A percentile compares a stretch with the other conserved stretches of the same genome.
Evolutionary conservation across 2,888 invertebrate genomes (phyloP).

Genomic region (Orgyia antiqua): DNA sequence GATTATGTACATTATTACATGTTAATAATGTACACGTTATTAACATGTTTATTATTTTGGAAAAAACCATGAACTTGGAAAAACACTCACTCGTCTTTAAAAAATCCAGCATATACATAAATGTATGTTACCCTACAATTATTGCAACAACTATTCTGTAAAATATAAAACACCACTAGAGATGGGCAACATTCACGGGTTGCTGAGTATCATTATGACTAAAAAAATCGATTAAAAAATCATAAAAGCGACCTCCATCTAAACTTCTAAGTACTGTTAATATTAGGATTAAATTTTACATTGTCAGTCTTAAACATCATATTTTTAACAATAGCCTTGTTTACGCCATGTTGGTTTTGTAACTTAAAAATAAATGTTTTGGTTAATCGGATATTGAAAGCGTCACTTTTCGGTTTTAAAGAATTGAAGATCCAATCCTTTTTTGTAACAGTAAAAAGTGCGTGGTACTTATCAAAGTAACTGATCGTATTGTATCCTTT

Average conservation of each 20-base stretch:
- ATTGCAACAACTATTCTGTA: slow-evolving; percentile 32
- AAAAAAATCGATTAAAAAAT: slow-evolving; percentile 10
- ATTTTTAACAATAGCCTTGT: slow-evolving; percentile 12
- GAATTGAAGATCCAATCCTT: background rate
- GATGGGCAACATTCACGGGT: slow-evolving; percentile 34
- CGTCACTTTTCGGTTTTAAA: slow-evolving; percentile 14
- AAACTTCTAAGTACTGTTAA: slow-evolving; percentile 18
- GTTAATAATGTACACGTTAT: too few relatives aligned
- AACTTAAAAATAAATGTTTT: slow-evolving; percentile 45
- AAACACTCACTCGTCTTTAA: too few relatives aligned
- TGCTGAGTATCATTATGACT: slow-evolving; percentile 15
- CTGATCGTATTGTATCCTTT: too few relatives aligned
- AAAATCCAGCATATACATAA: background rate
- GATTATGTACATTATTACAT: too few relatives aligned
- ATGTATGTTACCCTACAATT: slow-evolving; percentile 20
- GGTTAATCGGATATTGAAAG: slow-evolving; percentile 50
- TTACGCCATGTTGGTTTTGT: slow-evolving; percentile 46
- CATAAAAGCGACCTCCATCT: slow-evolving; percentile 8
- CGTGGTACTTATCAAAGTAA: slow-evolving; percentile 3
- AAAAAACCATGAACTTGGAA: too few relatives aligned
- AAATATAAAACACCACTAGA: slow-evolving; percentile 23
- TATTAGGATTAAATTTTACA: slow-evolving; percentile 22
- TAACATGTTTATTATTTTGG: too few relatives aligned
- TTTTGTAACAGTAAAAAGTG: slow-evolving; percentile 4
- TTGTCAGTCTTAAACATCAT: slow-evolving; percentile 17